These are phyloP conservation scores for Xylota sylvarum DNA, from an alignment of 2,888 invertebrate species.

Conservation along the genomic window DNA sequence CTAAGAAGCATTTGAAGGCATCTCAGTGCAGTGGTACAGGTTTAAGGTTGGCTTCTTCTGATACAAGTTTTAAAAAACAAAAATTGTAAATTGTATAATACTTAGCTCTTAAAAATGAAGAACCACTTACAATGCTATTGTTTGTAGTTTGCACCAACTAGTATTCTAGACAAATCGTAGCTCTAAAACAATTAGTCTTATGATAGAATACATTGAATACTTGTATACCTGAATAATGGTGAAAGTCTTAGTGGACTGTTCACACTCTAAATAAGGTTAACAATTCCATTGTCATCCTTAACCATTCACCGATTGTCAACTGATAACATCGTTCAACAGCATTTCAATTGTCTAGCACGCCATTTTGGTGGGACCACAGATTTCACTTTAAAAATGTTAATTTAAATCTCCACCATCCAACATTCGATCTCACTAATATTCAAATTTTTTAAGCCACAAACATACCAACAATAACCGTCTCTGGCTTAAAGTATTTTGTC, in stretches of 20 bases:
- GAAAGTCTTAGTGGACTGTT: neutral
- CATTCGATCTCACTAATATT: constrained; percentile 48
- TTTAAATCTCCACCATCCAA: constrained; percentile 23
- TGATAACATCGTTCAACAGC: constrained; percentile 25
- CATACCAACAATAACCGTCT: constrained; percentile 21
- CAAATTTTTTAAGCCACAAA: constrained; percentile 40
- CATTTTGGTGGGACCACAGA: constrained; percentile 18
- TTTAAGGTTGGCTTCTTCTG: no score
- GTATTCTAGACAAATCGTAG: neutral
- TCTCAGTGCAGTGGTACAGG: no score
- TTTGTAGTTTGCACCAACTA: neutral
- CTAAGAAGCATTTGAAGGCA: no score
- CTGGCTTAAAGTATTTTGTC: constrained; percentile 66
- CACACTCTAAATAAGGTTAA: constrained; percentile 15
- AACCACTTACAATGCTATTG: no score
- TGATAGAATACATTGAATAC: neutral
- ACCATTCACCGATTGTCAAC: constrained; percentile 17
- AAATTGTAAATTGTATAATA: no score
- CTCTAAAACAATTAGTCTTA: neutral
- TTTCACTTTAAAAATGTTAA: constrained; percentile 49
- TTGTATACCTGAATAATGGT: neutral
- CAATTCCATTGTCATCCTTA: neutral
- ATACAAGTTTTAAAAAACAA: no score
- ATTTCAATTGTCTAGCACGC: constrained; percentile 18
- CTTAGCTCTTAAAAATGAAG: no score